Conservation (phyloP, 2,888 invertebrate genomes). For the Spodoptera littoralis region DNA sequence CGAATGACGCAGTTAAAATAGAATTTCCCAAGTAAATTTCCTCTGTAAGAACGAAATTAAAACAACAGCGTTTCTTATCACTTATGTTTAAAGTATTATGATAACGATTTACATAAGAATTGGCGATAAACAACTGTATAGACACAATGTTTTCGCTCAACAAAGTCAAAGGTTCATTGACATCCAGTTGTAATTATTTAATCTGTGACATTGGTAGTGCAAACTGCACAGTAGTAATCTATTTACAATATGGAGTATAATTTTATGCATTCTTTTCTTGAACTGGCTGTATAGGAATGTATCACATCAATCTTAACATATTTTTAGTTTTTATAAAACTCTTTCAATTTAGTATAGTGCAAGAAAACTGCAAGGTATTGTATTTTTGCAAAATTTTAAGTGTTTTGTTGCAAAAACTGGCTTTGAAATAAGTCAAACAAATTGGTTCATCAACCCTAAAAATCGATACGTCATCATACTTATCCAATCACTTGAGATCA, state of each 20-base stretch:
- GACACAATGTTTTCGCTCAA: constrained; percentile 56
- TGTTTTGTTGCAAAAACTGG: neutral
- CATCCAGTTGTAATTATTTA: constrained; percentile 55
- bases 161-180: constrained; percentile 69
- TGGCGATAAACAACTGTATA: constrained; percentile 56
- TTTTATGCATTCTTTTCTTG: constrained; percentile 10
- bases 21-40: neutral
- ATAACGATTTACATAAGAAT: constrained; percentile 69
- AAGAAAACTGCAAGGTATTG: neutral
- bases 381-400: constrained; percentile 28
- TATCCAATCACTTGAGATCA: constrained; percentile 12
- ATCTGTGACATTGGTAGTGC: constrained; percentile 57
- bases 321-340: constrained; percentile 21
- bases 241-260: constrained; percentile 3
- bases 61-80: constrained; percentile 46
- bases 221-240: constrained; percentile 29
- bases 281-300: constrained; percentile 29
- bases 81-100: constrained; percentile 34
- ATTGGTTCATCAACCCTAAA: neutral
- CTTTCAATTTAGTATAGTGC: constrained; percentile 2
- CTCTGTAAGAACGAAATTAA: constrained; percentile 14
- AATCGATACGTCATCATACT: constrained; percentile 6
- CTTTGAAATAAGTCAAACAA: too few species aligned
- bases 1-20: constrained; percentile 1
- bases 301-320: constrained; percentile 41